Percentiles rank a stretch among this genome's conserved stretches.
Evolutionary conservation across 2,888 invertebrate genomes (phyloP).

Genomic region (Pandemis cinnamomeana): DNA sequence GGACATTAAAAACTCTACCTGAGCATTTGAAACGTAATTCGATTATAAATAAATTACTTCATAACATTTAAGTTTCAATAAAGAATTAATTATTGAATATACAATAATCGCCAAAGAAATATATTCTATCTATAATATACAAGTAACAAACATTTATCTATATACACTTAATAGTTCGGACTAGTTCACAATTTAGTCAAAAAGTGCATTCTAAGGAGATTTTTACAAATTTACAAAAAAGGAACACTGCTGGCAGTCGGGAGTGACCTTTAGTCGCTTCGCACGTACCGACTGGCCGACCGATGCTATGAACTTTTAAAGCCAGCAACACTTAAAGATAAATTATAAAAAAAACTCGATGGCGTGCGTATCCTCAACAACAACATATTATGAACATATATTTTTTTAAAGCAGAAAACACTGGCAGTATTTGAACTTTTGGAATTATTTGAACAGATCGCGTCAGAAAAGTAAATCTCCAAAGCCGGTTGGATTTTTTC

Average conservation of each 20-base stretch:
- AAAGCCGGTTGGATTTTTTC: slow-evolving; percentile 29
- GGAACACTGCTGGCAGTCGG: slow-evolving; percentile 63
- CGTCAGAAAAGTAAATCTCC: slow-evolving; percentile 17
- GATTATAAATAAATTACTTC: slow-evolving; percentile 74
- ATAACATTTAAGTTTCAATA: slow-evolving; percentile 72
- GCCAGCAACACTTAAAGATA: background rate
- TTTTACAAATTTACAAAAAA: slow-evolving; percentile 76
- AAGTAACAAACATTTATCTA: slow-evolving; percentile 84
- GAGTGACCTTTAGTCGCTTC: slow-evolving; percentile 48
- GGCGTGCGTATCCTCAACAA: background rate
- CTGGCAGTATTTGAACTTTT: background rate
- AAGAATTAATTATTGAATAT: slow-evolving; percentile 76
- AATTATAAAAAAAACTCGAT: slow-evolving; percentile 5
- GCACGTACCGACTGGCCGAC: slow-evolving; percentile 24
- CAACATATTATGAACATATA: background rate
- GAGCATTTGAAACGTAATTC: slow-evolving; percentile 73
- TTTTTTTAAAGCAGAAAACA: background rate
- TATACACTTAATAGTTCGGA: slow-evolving; percentile 82
- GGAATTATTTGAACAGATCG: slow-evolving; percentile 16
- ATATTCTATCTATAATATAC: slow-evolving; percentile 84
- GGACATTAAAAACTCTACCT: slow-evolving; percentile 64
- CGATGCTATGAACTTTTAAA: background rate
- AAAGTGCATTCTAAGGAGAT: slow-evolving; percentile 61
- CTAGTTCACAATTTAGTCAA: slow-evolving; percentile 81
- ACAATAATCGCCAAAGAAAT: slow-evolving; percentile 80